Evolutionary conservation across 2,888 invertebrate species (phyloP).

Genomic region (Eupithecia exiguata): DNA sequence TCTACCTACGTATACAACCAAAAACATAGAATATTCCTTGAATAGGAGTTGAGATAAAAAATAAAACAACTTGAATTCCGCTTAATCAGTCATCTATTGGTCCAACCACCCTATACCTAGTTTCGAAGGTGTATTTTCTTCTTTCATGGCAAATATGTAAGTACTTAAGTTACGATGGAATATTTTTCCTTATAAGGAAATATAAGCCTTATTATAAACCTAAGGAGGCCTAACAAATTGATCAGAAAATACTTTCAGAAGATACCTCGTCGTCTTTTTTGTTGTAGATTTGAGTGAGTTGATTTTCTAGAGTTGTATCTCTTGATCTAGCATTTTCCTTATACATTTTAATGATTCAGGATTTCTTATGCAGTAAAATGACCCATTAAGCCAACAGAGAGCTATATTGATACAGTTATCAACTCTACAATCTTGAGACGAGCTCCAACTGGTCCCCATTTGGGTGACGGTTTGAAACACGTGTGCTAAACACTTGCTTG

Average conservation of each 20-base stretch:
- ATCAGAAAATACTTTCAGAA: neutral
- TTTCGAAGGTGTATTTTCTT: neutral
- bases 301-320: neutral
- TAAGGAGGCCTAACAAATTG: neutral
- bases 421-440: constrained; percentile 70
- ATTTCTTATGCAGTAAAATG: constrained; percentile 19
- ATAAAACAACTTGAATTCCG: too few species aligned
- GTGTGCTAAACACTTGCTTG: constrained; percentile 72
- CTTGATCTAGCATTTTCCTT: constrained; percentile 1
- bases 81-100: too few species aligned
- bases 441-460: constrained; percentile 73
- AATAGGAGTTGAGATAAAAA: too few species aligned
- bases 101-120: neutral
- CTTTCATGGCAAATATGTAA: neutral
- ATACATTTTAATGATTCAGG: constrained; percentile 6
- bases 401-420: constrained; percentile 68
- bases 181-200: neutral
- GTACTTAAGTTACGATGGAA: neutral
- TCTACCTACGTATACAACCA: too few species aligned
- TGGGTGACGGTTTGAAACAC: constrained; percentile 76
- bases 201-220: too few species aligned
- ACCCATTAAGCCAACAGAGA: constrained; percentile 59
- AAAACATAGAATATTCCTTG: too few species aligned
- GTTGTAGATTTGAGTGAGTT: neutral
- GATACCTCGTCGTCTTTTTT: neutral